A percentile compares a stretch with the other conserved stretches of the same genome.
Evolutionary conservation across 2,888 invertebrate species (phyloP).

Genomic region (Torymus aiolomorphi): DNA sequence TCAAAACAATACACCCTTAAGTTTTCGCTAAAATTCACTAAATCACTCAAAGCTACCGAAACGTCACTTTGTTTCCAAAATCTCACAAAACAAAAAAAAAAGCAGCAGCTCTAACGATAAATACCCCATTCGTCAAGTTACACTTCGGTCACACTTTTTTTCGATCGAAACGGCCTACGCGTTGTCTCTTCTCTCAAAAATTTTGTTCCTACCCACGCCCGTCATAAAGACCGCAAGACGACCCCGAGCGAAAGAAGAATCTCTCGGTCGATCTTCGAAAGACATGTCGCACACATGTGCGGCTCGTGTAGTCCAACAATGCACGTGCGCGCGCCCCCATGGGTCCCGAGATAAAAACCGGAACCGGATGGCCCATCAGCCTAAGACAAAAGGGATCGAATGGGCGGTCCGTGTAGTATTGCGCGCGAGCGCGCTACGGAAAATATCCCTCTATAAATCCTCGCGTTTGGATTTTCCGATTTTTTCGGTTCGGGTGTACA

Average conservation of each 20-base stretch:
- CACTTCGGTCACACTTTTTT: too few relatives aligned
- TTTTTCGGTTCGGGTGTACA: too few relatives aligned
- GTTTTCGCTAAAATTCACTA: neutral
- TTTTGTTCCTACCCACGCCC: too few relatives aligned
- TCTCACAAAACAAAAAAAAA: neutral
- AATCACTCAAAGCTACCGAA: too few relatives aligned
- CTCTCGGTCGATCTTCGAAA: neutral
- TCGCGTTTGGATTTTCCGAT: too few relatives aligned
- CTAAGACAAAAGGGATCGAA: conserved; percentile 62
- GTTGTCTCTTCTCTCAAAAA: too few relatives aligned
- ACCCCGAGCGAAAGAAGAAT: neutral
- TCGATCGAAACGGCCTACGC: too few relatives aligned
- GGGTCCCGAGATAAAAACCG: conserved; percentile 68
- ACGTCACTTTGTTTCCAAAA: too few relatives aligned
- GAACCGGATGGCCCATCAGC: conserved; percentile 68
- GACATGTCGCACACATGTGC: conserved; percentile 30
- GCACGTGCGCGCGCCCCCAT: neutral
- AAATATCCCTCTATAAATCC: neutral
- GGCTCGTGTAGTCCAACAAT: conserved; percentile 22
- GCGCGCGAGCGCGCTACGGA: neutral
- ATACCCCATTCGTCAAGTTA: too few relatives aligned
- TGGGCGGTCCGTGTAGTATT: neutral
- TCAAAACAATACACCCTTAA: neutral
- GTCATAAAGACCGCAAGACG: neutral
- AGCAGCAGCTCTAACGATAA: too few relatives aligned